Conservation (phyloP, 2,888 invertebrate species). For the Caradrina clavipalpis region DNA sequence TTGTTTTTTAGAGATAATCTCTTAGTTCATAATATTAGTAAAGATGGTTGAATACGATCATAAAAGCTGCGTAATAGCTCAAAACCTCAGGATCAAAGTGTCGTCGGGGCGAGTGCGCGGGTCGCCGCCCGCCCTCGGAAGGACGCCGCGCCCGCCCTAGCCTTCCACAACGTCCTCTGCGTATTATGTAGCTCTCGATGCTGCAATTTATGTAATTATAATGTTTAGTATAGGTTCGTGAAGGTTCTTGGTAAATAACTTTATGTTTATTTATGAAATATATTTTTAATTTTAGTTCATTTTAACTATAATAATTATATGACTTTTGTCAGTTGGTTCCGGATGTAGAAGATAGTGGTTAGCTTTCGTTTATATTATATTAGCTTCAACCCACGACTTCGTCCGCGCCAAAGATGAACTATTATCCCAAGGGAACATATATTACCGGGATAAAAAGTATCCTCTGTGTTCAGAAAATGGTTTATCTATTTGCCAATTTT, state of each 20-base stretch:
- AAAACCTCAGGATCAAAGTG: slow-evolving; percentile 18
- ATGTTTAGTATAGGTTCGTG: neutral
- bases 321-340: no score
- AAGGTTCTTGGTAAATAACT: neutral
- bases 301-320: no score
- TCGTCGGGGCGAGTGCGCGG: slow-evolving; percentile 33
- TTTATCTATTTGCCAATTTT: no score
- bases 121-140: slow-evolving; percentile 68
- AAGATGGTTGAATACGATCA: slow-evolving; percentile 3
- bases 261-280: neutral
- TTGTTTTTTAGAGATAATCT: no score
- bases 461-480: no score
- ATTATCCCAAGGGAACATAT: no score
- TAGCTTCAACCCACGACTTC: no score
- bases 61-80: slow-evolving; percentile 7
- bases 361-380: no score
- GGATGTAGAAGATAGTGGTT: no score
- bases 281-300: no score
- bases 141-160: slow-evolving; percentile 66
- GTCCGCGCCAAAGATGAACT: no score
- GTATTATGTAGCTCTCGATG: slow-evolving; percentile 32
- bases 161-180: slow-evolving; percentile 48
- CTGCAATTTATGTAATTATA: slow-evolving; percentile 20
- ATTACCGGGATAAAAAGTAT: no score
- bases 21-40: neutral